Evolutionary conservation across 2,888 invertebrate species (phyloP).

Genomic region (Eilema sororculum): DNA sequence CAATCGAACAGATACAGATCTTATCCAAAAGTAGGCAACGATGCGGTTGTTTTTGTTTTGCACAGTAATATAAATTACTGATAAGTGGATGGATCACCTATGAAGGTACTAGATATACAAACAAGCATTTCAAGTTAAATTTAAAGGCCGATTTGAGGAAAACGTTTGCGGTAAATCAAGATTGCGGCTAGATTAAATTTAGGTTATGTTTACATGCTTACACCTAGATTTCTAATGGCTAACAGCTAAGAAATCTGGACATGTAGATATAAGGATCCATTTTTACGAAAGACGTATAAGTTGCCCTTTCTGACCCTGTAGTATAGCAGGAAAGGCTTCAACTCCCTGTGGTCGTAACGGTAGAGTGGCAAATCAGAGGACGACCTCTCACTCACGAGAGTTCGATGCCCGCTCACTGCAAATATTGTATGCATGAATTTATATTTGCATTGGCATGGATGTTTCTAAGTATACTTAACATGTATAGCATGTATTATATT

Average conservation of each 20-base stretch:
- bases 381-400: no score
- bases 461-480: no score
- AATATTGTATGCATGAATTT: no score
- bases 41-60: conserved; percentile 5
- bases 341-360: no score
- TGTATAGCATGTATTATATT: background rate
- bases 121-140: background rate
- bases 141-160: background rate
- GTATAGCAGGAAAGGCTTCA: no score
- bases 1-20: background rate
- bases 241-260: background rate
- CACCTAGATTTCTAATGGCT: no score
- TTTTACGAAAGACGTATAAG: background rate
- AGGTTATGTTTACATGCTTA: background rate
- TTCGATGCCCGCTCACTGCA: no score
- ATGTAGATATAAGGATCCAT: no score
- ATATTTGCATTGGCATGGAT: no score
- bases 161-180: conserved; percentile 3
- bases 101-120: background rate
- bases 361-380: no score
- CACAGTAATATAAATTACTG: background rate
- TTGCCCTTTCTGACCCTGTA: background rate
- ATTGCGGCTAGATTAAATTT: background rate
- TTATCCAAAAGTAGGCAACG: background rate
- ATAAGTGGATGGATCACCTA: background rate